A percentile compares a stretch with the other conserved stretches of the same genome.
Evolutionary conservation across 2,113 vertebrate genomes (phyloP).

Genomic region (Laticauda colubrina): DNA sequence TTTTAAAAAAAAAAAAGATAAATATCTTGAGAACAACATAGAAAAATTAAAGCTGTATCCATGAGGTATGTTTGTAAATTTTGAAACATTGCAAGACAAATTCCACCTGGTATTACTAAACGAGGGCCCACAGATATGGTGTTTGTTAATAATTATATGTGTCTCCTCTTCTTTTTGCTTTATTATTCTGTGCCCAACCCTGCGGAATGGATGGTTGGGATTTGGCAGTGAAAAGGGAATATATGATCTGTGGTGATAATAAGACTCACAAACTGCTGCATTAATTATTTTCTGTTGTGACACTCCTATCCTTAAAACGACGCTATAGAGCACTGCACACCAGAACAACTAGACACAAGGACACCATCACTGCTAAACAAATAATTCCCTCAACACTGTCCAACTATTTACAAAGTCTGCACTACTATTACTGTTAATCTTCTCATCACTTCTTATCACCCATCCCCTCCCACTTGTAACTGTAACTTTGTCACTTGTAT

Average conservation of each 20-base stretch:
- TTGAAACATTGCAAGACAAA: background rate
- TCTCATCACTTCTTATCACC: too few species aligned
- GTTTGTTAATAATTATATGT: background rate
- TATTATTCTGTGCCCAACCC: slow-evolving; percentile 14
- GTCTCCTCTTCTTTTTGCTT: background rate
- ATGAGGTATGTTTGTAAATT: background rate
- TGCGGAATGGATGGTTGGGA: background rate
- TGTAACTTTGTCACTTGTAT: too few species aligned
- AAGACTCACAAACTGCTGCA: background rate
- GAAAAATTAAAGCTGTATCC: background rate
- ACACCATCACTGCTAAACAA: too few species aligned
- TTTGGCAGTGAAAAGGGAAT: background rate
- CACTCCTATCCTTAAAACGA: background rate
- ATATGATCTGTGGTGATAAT: background rate
- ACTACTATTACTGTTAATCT: too few species aligned
- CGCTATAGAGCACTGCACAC: too few species aligned
- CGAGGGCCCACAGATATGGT: slow-evolving; percentile 5
- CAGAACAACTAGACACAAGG: too few species aligned
- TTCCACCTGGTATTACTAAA: background rate
- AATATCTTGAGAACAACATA: background rate
- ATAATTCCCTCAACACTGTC: too few species aligned
- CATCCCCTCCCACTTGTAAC: too few species aligned
- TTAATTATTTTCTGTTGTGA: background rate
- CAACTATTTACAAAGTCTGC: too few species aligned
- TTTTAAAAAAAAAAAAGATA: background rate